Conservation (phyloP, 2,113 vertebrate species). For the Anoura caudifer region DNA sequence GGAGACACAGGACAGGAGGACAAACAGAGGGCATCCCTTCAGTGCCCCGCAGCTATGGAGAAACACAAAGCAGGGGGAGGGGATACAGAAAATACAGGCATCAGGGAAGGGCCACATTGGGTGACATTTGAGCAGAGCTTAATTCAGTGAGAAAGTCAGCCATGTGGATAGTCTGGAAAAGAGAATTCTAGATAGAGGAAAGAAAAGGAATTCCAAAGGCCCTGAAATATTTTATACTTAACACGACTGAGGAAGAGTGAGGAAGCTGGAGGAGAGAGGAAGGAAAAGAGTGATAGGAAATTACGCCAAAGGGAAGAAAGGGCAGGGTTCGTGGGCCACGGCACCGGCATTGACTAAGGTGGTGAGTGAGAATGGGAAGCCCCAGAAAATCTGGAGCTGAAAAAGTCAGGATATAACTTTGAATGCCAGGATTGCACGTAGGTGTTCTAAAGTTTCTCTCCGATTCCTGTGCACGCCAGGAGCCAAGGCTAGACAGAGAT, state of each 20-base stretch:
- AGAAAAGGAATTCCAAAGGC: neutral
- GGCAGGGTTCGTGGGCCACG: neutral
- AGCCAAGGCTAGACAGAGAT: neutral
- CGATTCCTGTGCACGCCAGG: neutral
- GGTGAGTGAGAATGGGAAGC: neutral
- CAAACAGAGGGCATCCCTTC: neutral
- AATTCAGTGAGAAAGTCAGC: neutral
- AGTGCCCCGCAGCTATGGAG: neutral
- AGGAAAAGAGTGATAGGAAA: neutral
- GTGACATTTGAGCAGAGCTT: neutral
- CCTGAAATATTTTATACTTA: neutral
- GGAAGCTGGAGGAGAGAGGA: neutral
- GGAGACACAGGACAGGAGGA: neutral
- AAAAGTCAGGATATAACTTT: neutral
- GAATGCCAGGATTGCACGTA: neutral
- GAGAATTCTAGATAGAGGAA: neutral
- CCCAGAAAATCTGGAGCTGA: neutral
- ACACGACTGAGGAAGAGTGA: neutral
- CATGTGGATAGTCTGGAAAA: neutral
- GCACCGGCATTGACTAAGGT: neutral
- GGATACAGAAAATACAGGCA: neutral
- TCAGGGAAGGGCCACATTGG: neutral
- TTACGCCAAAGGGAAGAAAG: neutral
- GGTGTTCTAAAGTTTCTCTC: neutral
- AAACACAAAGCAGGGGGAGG: neutral